Base-by-base conservation (phyloP, 2,797 vertebrate species). In the Pitangus sulphuratus region DNA sequence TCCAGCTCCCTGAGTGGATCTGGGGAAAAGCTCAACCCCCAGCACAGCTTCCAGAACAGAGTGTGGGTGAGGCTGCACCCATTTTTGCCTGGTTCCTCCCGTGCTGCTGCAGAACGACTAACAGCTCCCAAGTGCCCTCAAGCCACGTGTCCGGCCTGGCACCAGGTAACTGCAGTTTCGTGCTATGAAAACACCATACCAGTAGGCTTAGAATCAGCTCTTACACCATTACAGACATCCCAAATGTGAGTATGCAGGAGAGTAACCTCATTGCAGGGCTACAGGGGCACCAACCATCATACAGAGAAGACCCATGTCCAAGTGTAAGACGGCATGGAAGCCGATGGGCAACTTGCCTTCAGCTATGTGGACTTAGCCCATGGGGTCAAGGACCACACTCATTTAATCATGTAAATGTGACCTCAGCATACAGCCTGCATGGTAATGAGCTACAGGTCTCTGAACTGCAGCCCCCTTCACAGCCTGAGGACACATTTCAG, bases 261-360 rank as follows among this genome's bases (percentile, higher is more conserved):
- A 84, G 5, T 28, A 81, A 60, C 17, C 18, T 71, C 5, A 1
- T 15, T 80, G 71, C 14, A 69, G 58, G 42, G 18, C 35, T 53
- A 15, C 14, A 50, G 42, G 45, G 15, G 12, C 18, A 51, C 37
- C 15, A 70, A 47, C 44, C 0, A 2, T 15, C 40, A 48, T 60
- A 30, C 16, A 35, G 8, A 26, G 40, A 20, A 74, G 40, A 75
- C 11, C 19, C 6, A 0, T 4, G 33, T 68, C 12, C 0, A 3
- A 17, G 10, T 26, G 22, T 66, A 76, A 65, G 20, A 42, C 15
- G 11, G 8, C 5, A 15, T 69, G 37, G 54, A 24, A 31, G 16
- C 26, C 13, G 13, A 48, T n/a, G 54, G 21, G 28, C 45, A 79
- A 5, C 21, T 45, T 74, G 30, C n/a, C 21, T 62, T 69, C 40